Conservation (phyloP, 2,113 vertebrate genomes). For the Mus musculus region DNA sequence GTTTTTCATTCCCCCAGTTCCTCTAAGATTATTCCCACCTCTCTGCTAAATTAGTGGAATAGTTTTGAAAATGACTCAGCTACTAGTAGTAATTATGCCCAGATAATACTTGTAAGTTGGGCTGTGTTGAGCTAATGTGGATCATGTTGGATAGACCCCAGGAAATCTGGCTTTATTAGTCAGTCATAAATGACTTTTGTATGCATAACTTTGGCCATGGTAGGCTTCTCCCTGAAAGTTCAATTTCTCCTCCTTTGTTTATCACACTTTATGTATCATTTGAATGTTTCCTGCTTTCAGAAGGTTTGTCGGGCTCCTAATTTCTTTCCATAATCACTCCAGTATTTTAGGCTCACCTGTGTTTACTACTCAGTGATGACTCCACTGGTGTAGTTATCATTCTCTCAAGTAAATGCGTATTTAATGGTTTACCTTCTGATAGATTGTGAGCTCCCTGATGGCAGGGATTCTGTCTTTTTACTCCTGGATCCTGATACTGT, state of each 20-base stretch:
- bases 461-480: neutral
- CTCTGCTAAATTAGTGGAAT: neutral
- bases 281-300: neutral
- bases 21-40: neutral
- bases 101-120: slow-evolving; percentile 12
- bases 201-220: neutral
- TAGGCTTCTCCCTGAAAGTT: neutral
- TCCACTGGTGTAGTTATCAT: slow-evolving; percentile 23
- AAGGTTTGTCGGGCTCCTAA: neutral
- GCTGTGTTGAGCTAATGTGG: neutral
- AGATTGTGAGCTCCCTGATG: neutral
- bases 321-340: neutral
- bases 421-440: slow-evolving; percentile 38
- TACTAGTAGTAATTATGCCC: slow-evolving; percentile 10
- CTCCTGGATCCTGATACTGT: neutral
- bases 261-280: neutral
- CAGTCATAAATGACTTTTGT: neutral
- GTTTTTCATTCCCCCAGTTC: neutral
- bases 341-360: neutral
- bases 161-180: neutral
- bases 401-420: slow-evolving; percentile 4
- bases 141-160: neutral
- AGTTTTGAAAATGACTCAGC: neutral
- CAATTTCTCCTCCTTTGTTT: slow-evolving; percentile 9
- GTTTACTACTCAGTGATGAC: slow-evolving; percentile 32